A percentile compares a stretch with the other conserved stretches of the same genome.
These are phyloP conservation scores for Aleiodes sp. DNA, from an alignment of 1,140 invertebrate species.

Conservation along the genomic window DNA sequence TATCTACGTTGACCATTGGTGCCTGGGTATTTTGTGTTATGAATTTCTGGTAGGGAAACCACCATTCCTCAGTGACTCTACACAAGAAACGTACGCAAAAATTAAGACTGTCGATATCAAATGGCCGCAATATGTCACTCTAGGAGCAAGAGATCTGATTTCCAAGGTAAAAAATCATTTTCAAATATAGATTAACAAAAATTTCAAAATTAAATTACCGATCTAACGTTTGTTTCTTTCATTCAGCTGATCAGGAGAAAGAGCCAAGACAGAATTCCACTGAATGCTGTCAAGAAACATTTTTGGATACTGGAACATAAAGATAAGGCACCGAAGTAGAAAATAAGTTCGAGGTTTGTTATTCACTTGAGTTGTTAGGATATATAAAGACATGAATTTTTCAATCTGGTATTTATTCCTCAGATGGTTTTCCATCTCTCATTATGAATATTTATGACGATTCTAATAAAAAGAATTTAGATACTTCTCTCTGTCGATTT, in stretches of 20 bases:
- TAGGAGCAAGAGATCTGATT: constrained; percentile 86
- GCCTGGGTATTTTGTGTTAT: constrained; percentile 92
- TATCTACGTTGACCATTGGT: constrained; percentile 88
- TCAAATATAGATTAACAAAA: too few species aligned
- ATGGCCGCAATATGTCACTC: constrained; percentile 78
- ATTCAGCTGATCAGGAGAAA: constrained; percentile 78
- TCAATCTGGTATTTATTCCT: not conserved
- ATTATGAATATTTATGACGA: constrained; percentile 1
- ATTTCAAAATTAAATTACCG: constrained; percentile 30
- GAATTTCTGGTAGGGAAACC: constrained; percentile 94
- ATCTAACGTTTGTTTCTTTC: too few species aligned
- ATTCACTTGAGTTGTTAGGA: not conserved
- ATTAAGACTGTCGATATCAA: constrained; percentile 79
- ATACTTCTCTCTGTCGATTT: constrained; percentile 14
- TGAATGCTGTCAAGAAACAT: constrained; percentile 80
- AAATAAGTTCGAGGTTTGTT: not conserved
- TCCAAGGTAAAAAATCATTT: too few species aligned
- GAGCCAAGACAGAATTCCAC: constrained; percentile 75
- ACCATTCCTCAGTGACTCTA: constrained; percentile 88
- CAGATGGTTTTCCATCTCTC: not conserved
- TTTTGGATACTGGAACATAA: constrained; percentile 75
- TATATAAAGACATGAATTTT: too few species aligned
- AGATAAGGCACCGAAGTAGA: constrained; percentile 32
- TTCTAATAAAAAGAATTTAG: not conserved
- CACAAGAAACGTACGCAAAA: constrained; percentile 84